phyloP scores from a whole-genome alignment of 2,797 vertebrate species.

The Gymnoscopelus microlampas region DNA sequence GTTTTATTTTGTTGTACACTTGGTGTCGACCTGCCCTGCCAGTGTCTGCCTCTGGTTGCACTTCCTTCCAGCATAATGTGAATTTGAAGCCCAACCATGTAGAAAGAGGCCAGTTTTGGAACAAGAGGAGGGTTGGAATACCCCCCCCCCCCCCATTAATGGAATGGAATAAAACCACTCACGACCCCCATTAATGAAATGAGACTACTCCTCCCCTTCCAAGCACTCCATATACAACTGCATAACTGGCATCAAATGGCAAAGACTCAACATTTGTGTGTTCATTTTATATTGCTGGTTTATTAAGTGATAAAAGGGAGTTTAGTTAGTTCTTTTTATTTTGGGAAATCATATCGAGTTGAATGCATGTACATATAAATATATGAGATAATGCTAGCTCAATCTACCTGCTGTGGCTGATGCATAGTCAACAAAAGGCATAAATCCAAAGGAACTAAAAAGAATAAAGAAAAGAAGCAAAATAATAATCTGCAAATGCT shows the following conservation, averaged over 20 bases:
- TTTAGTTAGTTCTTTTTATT: conserved; percentile 71
- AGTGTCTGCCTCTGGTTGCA: conserved; percentile 89
- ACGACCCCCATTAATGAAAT: conserved; percentile 78
- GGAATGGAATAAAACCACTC: conserved; percentile 66
- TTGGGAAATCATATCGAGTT: conserved; percentile 87
- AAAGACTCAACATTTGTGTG: conserved; percentile 79
- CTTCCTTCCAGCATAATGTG: conserved; percentile 85
- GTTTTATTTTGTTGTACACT: conserved; percentile 67
- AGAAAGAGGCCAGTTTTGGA: conserved; percentile 62
- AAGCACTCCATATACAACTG: conserved; percentile 85
- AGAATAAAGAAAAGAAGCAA: conserved; percentile 32
- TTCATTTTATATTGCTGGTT: conserved; percentile 90
- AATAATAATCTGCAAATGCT: conserved; percentile 83
- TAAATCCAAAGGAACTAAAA: conserved; percentile 88
- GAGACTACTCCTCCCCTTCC: conserved; percentile 79
- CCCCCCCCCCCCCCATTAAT: conserved; percentile 77
- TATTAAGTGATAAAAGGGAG: conserved; percentile 90
- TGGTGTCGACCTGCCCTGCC: conserved; percentile 88
- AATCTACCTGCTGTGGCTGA: conserved; percentile 93
- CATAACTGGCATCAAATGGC: conserved; percentile 87
- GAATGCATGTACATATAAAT: conserved; percentile 93
- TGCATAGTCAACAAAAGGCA: conserved; percentile 93
- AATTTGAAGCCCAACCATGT: conserved; percentile 76
- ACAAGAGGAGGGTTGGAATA: conserved; percentile 59
- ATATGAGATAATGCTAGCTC: conserved; percentile 91